Evolutionary conservation across 2,888 invertebrate species (phyloP).

Genomic region (Orthonevra nobilis): DNA sequence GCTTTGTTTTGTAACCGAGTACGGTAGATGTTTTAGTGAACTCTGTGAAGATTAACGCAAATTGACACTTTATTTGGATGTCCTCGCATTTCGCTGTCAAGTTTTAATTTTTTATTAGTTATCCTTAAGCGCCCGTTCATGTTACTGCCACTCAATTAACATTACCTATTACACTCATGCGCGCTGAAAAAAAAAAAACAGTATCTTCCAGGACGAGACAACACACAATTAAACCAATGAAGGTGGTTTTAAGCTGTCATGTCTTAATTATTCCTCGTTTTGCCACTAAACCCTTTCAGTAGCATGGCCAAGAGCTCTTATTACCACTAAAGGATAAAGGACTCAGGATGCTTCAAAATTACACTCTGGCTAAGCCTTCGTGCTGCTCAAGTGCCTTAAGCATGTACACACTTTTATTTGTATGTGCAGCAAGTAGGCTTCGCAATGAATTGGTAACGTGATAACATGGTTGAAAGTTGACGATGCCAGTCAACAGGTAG

Average conservation of each 20-base stretch:
- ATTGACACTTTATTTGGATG: slow-evolving; percentile 39
- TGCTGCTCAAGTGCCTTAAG: slow-evolving; percentile 4
- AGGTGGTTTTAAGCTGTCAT: slow-evolving; percentile 45
- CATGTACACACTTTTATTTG: neutral
- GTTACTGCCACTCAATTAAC: slow-evolving; percentile 12
- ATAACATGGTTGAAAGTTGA: slow-evolving; percentile 35
- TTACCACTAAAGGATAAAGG: slow-evolving; percentile 29
- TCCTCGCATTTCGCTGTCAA: slow-evolving; percentile 34
- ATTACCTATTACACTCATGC: slow-evolving; percentile 15
- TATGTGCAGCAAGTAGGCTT: neutral
- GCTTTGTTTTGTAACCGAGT: too few species aligned
- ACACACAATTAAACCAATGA: slow-evolving; percentile 34
- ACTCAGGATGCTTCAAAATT: slow-evolving; percentile 20
- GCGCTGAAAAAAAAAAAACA: slow-evolving; percentile 17
- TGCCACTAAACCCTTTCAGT: slow-evolving; percentile 31
- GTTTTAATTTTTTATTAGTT: slow-evolving; percentile 29
- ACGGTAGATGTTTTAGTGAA: too few species aligned
- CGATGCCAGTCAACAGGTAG: slow-evolving; percentile 42
- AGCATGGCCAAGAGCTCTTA: slow-evolving; percentile 37
- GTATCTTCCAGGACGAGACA: too few species aligned
- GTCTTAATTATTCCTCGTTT: slow-evolving; percentile 1
- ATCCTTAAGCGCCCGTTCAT: slow-evolving; percentile 24
- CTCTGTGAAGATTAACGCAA: slow-evolving; percentile 37
- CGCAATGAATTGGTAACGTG: too few species aligned
- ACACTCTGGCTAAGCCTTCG: slow-evolving; percentile 26